Percentiles rank a stretch among this genome's conserved stretches.
Evolutionary conservation across 2,113 vertebrate species (phyloP).

Genomic region (Hemiprocne comata): DNA sequence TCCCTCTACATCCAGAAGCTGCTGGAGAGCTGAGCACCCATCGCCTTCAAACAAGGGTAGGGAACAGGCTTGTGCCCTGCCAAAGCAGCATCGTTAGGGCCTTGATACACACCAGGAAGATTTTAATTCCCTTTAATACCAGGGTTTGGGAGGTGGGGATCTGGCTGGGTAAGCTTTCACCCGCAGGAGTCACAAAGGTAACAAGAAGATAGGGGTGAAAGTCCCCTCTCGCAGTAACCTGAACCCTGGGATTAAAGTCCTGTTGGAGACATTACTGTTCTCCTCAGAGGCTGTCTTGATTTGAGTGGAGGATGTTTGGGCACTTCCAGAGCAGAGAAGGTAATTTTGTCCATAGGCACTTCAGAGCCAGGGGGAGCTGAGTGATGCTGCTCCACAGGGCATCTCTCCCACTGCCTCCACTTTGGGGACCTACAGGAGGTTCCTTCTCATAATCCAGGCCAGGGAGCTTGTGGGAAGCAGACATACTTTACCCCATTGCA

Average conservation of each 20-base stretch:
- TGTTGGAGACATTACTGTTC: rapidly evolving
- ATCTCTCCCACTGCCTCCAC: neutral
- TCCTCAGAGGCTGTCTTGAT: neutral
- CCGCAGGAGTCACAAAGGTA: neutral
- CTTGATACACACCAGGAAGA: neutral
- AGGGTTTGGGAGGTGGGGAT: neutral
- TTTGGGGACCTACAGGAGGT: neutral
- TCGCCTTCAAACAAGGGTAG: rapidly evolving
- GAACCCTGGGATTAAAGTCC: neutral
- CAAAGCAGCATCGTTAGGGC: neutral
- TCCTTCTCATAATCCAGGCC: rapidly evolving
- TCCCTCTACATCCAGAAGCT: neutral
- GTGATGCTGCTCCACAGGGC: rapidly evolving
- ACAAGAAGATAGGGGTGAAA: neutral
- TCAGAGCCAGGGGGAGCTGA: neutral
- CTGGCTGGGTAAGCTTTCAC: neutral
- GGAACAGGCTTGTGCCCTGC: rapidly evolving
- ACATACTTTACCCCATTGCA: neutral
- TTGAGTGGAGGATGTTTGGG: neutral
- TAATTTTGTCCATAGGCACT: neutral
- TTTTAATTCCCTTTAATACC: neutral
- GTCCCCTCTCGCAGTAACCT: neutral
- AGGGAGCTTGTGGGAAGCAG: neutral
- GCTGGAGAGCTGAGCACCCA: neutral
- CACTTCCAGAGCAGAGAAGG: neutral